A percentile compares a stretch with the other conserved stretches of the same genome.
These are phyloP conservation scores for Ceyx melanurus DNA, from an alignment of 2,113 vertebrate species.

Conservation along the genomic window DNA sequence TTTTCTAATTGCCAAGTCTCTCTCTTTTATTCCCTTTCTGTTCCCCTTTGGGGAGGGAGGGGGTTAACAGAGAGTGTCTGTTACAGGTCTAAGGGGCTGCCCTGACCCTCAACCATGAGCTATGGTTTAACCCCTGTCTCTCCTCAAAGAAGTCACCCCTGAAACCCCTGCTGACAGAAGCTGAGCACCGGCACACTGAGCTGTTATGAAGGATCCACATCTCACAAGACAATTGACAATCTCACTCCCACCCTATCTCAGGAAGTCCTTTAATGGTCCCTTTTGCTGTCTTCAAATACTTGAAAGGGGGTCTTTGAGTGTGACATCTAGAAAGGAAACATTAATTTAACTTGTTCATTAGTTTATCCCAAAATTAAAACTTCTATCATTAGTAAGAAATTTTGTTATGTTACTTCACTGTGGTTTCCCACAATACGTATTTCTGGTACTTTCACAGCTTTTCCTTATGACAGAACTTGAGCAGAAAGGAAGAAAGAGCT, in stretches of 20 bases:
- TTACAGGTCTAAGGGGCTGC: too few relatives aligned
- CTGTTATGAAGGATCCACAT: neutral
- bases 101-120: too few relatives aligned
- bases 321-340: neutral
- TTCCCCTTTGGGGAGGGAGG: too few relatives aligned
- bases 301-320: neutral
- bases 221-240: neutral
- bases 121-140: neutral
- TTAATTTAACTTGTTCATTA: neutral
- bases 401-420: neutral
- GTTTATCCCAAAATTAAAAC: neutral
- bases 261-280: neutral
- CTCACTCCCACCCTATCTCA: rapidly evolving
- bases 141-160: neutral
- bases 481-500: neutral
- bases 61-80: too few relatives aligned
- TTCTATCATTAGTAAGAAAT: neutral
- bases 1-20: too few relatives aligned
- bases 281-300: neutral
- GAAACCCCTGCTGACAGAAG: rapidly evolving
- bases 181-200: too few relatives aligned
- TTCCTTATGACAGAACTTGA: neutral
- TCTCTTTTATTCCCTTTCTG: too few relatives aligned
- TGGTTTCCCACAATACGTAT: neutral
- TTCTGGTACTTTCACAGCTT: neutral